Conservation (phyloP, 2,888 invertebrate genomes). For the Xylota segnis region DNA sequence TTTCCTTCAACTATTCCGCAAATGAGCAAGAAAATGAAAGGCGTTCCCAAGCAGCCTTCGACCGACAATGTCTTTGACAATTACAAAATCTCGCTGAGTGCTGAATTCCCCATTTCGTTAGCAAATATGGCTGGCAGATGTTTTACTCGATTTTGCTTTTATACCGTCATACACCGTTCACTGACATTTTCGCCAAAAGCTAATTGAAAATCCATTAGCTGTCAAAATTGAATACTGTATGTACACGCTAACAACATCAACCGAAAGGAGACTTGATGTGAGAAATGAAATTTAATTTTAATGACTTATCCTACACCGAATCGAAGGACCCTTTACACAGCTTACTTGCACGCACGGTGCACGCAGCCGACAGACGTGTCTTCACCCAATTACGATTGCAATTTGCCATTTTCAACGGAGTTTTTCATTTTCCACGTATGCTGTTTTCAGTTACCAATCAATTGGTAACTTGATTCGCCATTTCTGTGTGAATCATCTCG, state of each 20-base stretch:
- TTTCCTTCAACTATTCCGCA: neutral
- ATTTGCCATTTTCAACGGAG: constrained; percentile 63
- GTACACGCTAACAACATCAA: constrained; percentile 25
- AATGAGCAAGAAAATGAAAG: neutral
- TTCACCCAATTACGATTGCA: constrained; percentile 63
- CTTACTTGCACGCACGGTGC: neutral
- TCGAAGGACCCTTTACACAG: constrained; percentile 26
- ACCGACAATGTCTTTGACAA: neutral
- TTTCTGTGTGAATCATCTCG: constrained; percentile 58
- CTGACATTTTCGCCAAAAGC: constrained; percentile 41
- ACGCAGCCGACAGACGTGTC: constrained; percentile 28
- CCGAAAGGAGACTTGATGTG: constrained; percentile 43
- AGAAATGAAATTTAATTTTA: constrained; percentile 48
- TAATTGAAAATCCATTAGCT: constrained; percentile 71
- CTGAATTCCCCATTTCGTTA: neutral
- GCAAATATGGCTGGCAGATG: neutral
- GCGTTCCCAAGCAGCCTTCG: neutral
- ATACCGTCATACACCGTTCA: neutral
- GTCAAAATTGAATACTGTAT: constrained; percentile 49
- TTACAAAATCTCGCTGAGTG: neutral
- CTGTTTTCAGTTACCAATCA: constrained; percentile 42
- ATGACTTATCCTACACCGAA: constrained; percentile 24
- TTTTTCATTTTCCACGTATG: constrained; percentile 43
- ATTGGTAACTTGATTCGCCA: constrained; percentile 54
- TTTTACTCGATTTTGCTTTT: neutral